Evolutionary conservation across 2,888 invertebrate genomes (phyloP).

Genomic region (Tiliacea aurago): DNA sequence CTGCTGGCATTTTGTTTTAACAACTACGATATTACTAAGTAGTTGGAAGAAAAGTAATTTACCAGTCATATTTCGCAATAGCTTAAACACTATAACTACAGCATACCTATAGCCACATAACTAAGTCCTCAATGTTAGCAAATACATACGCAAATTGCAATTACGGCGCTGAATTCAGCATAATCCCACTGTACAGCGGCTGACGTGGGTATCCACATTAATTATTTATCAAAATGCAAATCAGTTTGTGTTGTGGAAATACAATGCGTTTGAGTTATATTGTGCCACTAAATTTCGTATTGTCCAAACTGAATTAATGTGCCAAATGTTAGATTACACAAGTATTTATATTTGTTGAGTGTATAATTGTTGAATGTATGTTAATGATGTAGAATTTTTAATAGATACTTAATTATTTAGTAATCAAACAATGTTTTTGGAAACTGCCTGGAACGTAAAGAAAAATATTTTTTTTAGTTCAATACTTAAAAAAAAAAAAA

Average conservation of each 20-base stretch:
- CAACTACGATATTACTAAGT: too few relatives aligned
- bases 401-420: neutral
- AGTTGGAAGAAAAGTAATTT: too few relatives aligned
- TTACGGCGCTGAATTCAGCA: slow-evolving; percentile 34
- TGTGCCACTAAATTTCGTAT: slow-evolving; percentile 34
- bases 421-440: neutral
- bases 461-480: neutral
- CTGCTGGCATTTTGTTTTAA: too few relatives aligned
- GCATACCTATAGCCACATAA: neutral
- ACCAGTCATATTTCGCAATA: neutral
- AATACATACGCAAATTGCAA: slow-evolving; percentile 50
- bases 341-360: neutral
- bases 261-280: slow-evolving; percentile 34
- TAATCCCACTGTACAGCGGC: slow-evolving; percentile 32
- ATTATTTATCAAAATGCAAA: slow-evolving; percentile 63
- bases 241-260: slow-evolving; percentile 47
- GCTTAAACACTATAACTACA: neutral
- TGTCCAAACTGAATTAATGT: slow-evolving; percentile 30
- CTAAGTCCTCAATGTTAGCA: slow-evolving; percentile 15
- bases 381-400: neutral
- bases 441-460: neutral
- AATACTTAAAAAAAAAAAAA: neutral
- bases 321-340: slow-evolving; percentile 3
- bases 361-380: neutral
- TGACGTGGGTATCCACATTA: slow-evolving; percentile 49